Base-by-base conservation (phyloP, 2,797 vertebrate genomes). In the Taenioides sp. region DNA sequence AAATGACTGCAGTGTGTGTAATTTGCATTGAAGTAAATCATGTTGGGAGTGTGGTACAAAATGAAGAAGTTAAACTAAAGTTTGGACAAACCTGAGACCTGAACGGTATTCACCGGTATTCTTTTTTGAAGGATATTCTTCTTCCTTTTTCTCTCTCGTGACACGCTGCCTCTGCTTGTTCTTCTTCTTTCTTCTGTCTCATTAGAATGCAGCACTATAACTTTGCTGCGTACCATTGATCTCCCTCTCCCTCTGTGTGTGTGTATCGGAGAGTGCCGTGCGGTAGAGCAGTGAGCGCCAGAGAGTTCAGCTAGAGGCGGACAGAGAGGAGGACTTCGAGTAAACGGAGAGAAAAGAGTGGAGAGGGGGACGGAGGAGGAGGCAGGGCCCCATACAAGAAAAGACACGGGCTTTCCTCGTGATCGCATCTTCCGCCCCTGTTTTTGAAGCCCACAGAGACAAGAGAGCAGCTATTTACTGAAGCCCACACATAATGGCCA, bases 381-480 rank as follows among this genome's bases (percentile, higher is more conserved):
- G 27, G 65, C 76, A 54, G 66, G 77, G 76, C 74, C 77, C 80
- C 76, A 70, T 72, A 90, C 86, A 90, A 88, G 87, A 90, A 90
- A 91, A 89, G 91, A 90, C 89, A 91, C 81, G 80, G 88, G 91
- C 83, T 89, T 87, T 79, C 87, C 90, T 92, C 86, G 84, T 92
- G 89, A 92, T 92, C 86, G 72, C 84, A 87, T 90, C 89, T 89
- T 91, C 90, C 82, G 84, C 88, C 85, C 84, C 85, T 91, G 86
- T 88, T 87, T 91, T 88, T 91, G 83, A 91, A 91, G 88, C 87
- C 70, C 76, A 80, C 73, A 82, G 83, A 90, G 88, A 91, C 86
- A 91, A 92, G 83, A 89, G 86, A 76, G 80, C 87, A 87, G 86
- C 88, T 92, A 91, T 92, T 91, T 91, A 91, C 91, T 93, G 90